Base-by-base conservation (phyloP, 1,140 invertebrate genomes). In the Procambarus virginalis region DNA sequence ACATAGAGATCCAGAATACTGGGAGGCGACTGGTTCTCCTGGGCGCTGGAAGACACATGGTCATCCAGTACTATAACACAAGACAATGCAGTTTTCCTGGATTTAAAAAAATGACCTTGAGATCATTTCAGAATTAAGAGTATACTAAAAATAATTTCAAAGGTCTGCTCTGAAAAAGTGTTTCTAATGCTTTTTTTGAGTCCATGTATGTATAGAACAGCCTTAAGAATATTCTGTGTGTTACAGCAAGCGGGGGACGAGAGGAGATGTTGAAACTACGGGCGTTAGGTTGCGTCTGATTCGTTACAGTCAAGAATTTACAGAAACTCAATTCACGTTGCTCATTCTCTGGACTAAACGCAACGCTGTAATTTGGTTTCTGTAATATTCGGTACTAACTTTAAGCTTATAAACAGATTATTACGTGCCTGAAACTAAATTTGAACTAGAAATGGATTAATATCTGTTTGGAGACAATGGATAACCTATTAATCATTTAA, bases 391-490 rank as follows among this genome's bases (percentile, higher is more conserved):
- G 6, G 17, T 4, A 68, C 83, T 85, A 85, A 85, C 68, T 58
- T 85, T 49, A 49, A 85, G 73, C 70, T 73, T 85, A 49, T 49
- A 85, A 76, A 85, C 70, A 76, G 70, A 85, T 85, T 70, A 48
- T 51, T 85, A 20, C 49, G 70, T 77, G 83, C 48, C 73, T 70
- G 83, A 55, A 85, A 75, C 83, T 85, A 85, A 55, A 60, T 55
- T 60, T 84, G 81, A 84, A 49, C 81, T 84, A 84, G 81, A 84
- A 60, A 84, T 64, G 81, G 68, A 73, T 84, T 70, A 84, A 64
- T 73, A n/a, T 84, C 64, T 84, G 60, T 73, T n/a, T 84, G 81
- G 34, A 84, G 64, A 48, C 73, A 84, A 84, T 51, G 10, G 9
- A 68, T 81, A n/a, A 60, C 10, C 55, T 73, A 73, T 84, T 70